phyloP scores from a whole-genome alignment of 2,888 invertebrate genomes.

The Torymus auratus region DNA sequence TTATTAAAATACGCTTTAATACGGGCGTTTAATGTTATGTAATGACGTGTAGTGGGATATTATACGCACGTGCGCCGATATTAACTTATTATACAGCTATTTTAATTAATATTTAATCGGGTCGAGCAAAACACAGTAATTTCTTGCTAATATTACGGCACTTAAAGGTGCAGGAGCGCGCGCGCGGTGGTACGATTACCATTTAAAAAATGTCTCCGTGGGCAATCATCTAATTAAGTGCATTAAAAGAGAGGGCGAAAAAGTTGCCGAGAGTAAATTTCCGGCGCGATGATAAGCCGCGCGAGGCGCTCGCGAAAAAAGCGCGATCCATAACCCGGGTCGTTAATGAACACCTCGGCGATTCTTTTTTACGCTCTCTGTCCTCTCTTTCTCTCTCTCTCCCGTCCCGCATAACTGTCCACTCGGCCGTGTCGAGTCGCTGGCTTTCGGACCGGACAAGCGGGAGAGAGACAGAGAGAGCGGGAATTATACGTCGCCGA shows the following conservation, averaged over 20 bases:
- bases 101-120: constrained; percentile 10
- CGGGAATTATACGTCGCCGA: constrained; percentile 15
- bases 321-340: constrained; percentile 33
- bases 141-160: neutral
- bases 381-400: neutral
- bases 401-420: constrained; percentile 33
- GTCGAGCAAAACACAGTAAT: neutral
- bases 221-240: constrained; percentile 51
- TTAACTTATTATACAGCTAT: neutral
- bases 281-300: constrained; percentile 37
- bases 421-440: neutral
- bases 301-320: constrained; percentile 22
- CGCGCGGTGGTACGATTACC: constrained; percentile 10
- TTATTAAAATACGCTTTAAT: too few species aligned
- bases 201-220: constrained; percentile 20
- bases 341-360: constrained; percentile 50
- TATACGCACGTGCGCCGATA: neutral
- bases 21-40: neutral
- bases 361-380: constrained; percentile 25
- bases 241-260: constrained; percentile 32
- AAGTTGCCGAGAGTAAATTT: constrained; percentile 34
- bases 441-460: neutral
- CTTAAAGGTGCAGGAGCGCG: too few species aligned
- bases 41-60: neutral
- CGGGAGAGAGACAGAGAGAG: neutral